Percentiles rank a stretch among this genome's conserved stretches.
Evolutionary conservation across 2,888 invertebrate species (phyloP).

Genomic region (Acanthosepion lycidas): DNA sequence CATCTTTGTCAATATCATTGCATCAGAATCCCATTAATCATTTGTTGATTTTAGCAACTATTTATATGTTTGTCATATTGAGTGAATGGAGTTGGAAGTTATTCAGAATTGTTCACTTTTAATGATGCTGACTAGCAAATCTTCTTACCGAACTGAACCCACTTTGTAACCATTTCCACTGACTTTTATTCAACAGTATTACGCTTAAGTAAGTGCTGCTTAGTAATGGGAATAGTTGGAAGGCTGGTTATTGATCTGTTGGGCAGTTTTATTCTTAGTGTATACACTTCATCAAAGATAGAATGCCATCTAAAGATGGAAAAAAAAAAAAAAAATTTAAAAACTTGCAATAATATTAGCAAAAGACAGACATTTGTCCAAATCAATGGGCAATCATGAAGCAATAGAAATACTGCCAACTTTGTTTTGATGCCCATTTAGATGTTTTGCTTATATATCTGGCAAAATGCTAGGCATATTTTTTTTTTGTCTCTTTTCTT

Average conservation of each 20-base stretch:
- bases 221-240: neutral
- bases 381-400: neutral
- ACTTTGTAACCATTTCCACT: neutral
- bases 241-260: neutral
- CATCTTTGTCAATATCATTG: too few relatives aligned
- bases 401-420: neutral
- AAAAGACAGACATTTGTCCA: neutral
- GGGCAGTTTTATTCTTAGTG: neutral
- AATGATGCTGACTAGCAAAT: neutral
- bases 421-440: neutral
- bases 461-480: neutral
- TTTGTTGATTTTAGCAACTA: too few relatives aligned
- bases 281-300: neutral
- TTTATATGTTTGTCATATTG: too few relatives aligned
- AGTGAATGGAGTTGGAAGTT: neutral
- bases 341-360: neutral
- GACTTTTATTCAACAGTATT: neutral
- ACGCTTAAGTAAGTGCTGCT: neutral
- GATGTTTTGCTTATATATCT: neutral
- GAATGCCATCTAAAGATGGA: neutral
- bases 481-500: neutral
- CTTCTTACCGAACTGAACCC: neutral
- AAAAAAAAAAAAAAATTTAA: neutral
- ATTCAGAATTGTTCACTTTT: neutral
- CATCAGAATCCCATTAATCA: too few relatives aligned